Conservation (phyloP, 2,888 invertebrate genomes). For the Steinernema carpocapsae region DNA sequence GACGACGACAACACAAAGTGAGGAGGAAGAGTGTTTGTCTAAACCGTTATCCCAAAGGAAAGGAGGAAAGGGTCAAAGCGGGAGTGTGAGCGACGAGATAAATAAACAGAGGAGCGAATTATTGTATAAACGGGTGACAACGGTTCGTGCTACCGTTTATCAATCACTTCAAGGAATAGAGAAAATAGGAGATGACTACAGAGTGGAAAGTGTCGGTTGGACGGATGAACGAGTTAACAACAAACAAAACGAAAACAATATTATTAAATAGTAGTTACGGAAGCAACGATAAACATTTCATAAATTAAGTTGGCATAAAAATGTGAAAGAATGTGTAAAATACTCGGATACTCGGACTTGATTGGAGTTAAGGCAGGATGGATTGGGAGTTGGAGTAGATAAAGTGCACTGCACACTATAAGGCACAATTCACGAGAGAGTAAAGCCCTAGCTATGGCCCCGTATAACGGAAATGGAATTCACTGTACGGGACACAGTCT, state of each 20-base stretch:
- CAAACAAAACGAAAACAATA: slow-evolving; percentile 9
- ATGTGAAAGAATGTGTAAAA: not conserved
- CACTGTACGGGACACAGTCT: not conserved
- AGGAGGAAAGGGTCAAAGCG: slow-evolving; percentile 33
- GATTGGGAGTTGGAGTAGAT: not conserved
- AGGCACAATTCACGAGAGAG: slow-evolving; percentile 12
- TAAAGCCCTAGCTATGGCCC: slow-evolving; percentile 6
- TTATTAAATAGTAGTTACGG: not conserved
- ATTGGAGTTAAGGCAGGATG: not conserved
- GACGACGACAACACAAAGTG: slow-evolving; percentile 21
- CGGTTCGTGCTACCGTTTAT: slow-evolving; percentile 1
- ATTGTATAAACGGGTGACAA: slow-evolving; percentile 5
- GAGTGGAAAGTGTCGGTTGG: not conserved
- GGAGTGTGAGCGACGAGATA: slow-evolving; percentile 10
- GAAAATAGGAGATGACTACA: not conserved
- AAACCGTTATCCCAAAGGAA: slow-evolving; percentile 35
- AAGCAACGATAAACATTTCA: not conserved
- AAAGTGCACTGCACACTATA: slow-evolving; percentile 20
- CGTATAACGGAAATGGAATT: slow-evolving; percentile 19
- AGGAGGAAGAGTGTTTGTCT: slow-evolving; percentile 16
- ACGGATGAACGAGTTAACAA: not conserved
- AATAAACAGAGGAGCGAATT: slow-evolving; percentile 24
- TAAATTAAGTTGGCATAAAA: not conserved
- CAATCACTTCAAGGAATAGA: not conserved
- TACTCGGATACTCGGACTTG: slow-evolving; percentile 19